These are phyloP conservation scores for Calliopsis andreniformis DNA, from an alignment of 1,140 invertebrate species.

Conservation along the genomic window DNA sequence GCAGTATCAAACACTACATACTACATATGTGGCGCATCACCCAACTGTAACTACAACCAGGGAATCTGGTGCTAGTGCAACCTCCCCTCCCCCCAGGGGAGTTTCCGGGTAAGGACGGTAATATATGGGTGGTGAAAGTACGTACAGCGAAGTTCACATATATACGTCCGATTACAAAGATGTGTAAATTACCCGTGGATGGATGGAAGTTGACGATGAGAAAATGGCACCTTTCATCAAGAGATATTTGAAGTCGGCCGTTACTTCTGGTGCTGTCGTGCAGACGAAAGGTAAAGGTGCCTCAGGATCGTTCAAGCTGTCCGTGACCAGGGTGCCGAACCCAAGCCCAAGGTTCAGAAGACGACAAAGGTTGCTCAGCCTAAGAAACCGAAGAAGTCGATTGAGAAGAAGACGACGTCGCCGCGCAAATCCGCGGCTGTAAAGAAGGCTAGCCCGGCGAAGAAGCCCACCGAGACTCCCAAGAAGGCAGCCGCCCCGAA, in stretches of 20 bases:
- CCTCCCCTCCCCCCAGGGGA: no score
- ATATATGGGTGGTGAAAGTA: no score
- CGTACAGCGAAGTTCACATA: no score
- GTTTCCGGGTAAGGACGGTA: no score
- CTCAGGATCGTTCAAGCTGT: conserved; percentile 59
- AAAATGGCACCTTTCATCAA: conserved; percentile 62
- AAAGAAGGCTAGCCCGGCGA: conserved; percentile 26
- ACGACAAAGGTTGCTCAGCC: background rate
- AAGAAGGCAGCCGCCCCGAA: conserved; percentile 32
- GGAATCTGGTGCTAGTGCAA: no score
- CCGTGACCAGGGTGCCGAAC: background rate
- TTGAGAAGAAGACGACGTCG: conserved; percentile 31
- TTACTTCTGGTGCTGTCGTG: conserved; percentile 52
- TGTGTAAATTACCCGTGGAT: no score
- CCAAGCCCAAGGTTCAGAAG: conserved; percentile 34
- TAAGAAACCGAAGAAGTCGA: background rate
- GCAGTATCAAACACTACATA: no score
- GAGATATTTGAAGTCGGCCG: conserved; percentile 48
- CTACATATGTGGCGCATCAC: no score
- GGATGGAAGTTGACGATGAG: conserved; percentile 57
- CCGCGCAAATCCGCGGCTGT: conserved; percentile 12
- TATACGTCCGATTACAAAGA: no score
- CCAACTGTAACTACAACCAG: no score
- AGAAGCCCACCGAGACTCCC: background rate
- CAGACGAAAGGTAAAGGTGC: conserved; percentile 64